Conservation (phyloP, 2,797 vertebrate genomes). For the Carcharodon carcharias region DNA sequence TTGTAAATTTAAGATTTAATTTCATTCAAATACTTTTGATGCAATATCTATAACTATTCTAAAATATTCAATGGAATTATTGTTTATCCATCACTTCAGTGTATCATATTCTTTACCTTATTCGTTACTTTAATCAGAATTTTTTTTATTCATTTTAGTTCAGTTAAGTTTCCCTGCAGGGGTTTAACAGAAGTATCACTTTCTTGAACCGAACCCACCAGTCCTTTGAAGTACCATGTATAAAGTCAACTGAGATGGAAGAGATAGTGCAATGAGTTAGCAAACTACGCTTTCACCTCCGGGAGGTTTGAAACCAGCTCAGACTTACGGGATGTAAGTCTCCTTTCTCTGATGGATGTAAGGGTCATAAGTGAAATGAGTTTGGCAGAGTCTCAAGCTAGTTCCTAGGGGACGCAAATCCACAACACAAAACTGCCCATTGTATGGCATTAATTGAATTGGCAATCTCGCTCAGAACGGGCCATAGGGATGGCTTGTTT, state of each 20-base stretch:
- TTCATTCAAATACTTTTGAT: background rate
- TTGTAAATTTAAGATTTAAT: background rate
- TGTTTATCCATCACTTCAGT: background rate
- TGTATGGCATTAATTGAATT: constrained; percentile 20
- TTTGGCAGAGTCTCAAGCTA: background rate
- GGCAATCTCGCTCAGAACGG: background rate
- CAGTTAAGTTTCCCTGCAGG: background rate
- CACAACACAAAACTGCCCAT: constrained; percentile 10
- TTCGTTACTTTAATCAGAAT: background rate
- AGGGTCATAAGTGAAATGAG: constrained; percentile 22
- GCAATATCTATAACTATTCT: background rate
- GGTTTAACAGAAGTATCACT: background rate
- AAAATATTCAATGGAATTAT: constrained; percentile 6
- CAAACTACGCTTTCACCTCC: constrained; percentile 11
- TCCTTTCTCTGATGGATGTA: background rate
- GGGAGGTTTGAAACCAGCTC: background rate
- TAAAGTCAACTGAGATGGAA: background rate
- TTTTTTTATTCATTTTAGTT: constrained; percentile 12
- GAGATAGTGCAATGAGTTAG: background rate
- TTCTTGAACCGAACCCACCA: background rate
- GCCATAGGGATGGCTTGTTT: background rate
- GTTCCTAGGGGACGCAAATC: background rate
- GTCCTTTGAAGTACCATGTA: background rate
- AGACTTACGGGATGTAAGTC: background rate
- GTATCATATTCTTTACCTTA: background rate